Evolutionary conservation across 1,140 invertebrate genomes (phyloP), one percentile per base, ranked within the genome.

Genomic region (Diabrotica undecimpunctata): DNA sequence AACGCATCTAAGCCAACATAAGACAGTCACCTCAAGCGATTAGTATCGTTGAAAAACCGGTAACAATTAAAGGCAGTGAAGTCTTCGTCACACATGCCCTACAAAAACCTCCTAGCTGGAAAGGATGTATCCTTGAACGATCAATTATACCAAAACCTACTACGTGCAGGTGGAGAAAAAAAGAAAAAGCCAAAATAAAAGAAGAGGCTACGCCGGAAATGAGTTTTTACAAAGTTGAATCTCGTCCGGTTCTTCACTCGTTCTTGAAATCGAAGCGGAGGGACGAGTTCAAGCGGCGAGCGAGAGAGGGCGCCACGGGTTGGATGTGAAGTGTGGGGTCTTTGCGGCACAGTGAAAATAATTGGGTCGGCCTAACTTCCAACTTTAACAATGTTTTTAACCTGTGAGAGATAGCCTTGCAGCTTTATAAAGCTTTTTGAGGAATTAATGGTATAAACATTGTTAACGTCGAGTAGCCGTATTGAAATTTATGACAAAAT

Each of bases 171-270:
- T 61, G 59, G 52, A 61, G 36, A 52, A 52, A 50, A 61, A 61
- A 60, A 25, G 53, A n/a, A 25, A 13, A 25, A 25, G 25, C 25
- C 25, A 25, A 25, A 25, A 25, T n/a, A 54, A 54, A 54, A 54
- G 53, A 54, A n/a, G 54, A 61, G 58, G 50, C 35, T 38, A 54
- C 66, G 62, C 51, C 55, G 66, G 66, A 67, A 67, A 67, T 67
- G 61, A 58, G 61, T 67, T 67, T 67, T 67, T 58, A 63, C 12
- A 64, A 67, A 67, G 55, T 58, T 64, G 66, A 67, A 63, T 67
- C 46, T 56, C 54, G 60, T 67, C 66, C 66, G 66, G 66, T 62
- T 61, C 56, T 58, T 58, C 56, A 38, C 9, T 25, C 25, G 25
- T 25, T 25, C 7, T 55, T 10, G 35, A 55, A 62, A 46, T 46